These are phyloP conservation scores for Celastrina argiolus DNA, from an alignment of 2,888 invertebrate genomes.

Conservation along the genomic window DNA sequence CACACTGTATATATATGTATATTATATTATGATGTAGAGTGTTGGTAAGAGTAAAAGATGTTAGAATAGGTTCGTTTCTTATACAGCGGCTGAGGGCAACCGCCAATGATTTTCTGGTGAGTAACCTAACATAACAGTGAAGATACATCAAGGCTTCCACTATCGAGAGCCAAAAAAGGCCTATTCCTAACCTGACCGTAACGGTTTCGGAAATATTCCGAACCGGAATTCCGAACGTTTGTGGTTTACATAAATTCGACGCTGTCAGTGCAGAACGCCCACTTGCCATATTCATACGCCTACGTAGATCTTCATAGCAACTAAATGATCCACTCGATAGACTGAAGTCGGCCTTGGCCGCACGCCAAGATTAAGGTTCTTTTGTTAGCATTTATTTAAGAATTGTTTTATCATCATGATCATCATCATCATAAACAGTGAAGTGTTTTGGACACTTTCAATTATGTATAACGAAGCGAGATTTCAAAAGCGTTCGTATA, in stretches of 20 bases:
- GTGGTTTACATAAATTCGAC: not conserved
- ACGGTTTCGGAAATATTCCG: not conserved
- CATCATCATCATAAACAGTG: not conserved
- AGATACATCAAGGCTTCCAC: too few species aligned
- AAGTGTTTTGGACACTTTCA: too few species aligned
- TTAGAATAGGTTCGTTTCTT: too few species aligned
- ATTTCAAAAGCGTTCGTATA: too few species aligned
- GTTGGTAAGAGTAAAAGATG: too few species aligned
- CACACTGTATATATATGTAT: too few species aligned
- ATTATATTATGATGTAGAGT: too few species aligned
- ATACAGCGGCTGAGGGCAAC: too few species aligned
- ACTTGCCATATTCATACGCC: slow-evolving; percentile 3
- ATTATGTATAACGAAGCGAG: too few species aligned
- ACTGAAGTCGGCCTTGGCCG: not conserved
- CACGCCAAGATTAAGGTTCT: slow-evolving; percentile 1
- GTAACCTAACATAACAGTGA: too few species aligned
- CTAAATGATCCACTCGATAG: not conserved
- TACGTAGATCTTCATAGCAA: slow-evolving; percentile 5
- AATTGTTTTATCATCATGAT: slow-evolving; percentile 5
- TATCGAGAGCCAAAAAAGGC: too few species aligned
- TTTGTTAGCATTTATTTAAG: slow-evolving; percentile 9
- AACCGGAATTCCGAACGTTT: not conserved
- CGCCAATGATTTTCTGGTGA: too few species aligned
- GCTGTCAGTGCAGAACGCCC: not conserved
- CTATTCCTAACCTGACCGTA: not conserved